A percentile compares a stretch with the other conserved stretches of the same genome.
These are phyloP conservation scores for Parambassis ranga DNA, from an alignment of 2,797 vertebrate genomes.

Conservation along the genomic window DNA sequence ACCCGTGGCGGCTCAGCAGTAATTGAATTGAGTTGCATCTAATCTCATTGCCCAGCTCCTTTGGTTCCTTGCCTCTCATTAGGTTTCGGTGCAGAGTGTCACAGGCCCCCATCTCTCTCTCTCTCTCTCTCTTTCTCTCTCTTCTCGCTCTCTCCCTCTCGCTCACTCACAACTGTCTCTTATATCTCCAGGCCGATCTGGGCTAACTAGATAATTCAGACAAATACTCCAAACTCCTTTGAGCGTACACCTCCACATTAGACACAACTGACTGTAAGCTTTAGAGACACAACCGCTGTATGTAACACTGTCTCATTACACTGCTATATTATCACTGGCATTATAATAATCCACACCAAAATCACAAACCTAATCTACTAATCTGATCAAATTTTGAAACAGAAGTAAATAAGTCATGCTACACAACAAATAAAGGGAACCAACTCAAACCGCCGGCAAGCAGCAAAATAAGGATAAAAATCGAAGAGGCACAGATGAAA, in stretches of 20 bases:
- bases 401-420: slow-evolving; percentile 6
- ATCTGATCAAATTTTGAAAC: slow-evolving; percentile 39
- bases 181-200: slow-evolving; percentile 56
- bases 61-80: slow-evolving; percentile 75
- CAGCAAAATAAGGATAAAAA: too few relatives aligned
- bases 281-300: slow-evolving; percentile 1
- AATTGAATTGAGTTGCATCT: slow-evolving; percentile 86
- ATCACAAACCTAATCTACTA: slow-evolving; percentile 16
- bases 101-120: slow-evolving; percentile 46
- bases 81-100: slow-evolving; percentile 66
- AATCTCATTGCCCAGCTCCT: slow-evolving; percentile 80
- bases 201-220: slow-evolving; percentile 67
- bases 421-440: background rate
- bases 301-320: slow-evolving; percentile 6
- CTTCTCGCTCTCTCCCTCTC: background rate
- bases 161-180: slow-evolving; percentile 7
- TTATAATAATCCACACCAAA: slow-evolving; percentile 42
- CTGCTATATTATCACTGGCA: slow-evolving; percentile 3
- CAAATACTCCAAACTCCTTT: slow-evolving; percentile 53
- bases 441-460: background rate
- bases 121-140: slow-evolving; percentile 4
- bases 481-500: background rate
- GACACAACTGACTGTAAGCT: slow-evolving; percentile 8
- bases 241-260: slow-evolving; percentile 19
- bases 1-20: slow-evolving; percentile 79